Percentiles rank a stretch among this genome's conserved stretches.
Evolutionary conservation across 2,113 vertebrate species (phyloP).

Genomic region (Callorhinus ursinus): DNA sequence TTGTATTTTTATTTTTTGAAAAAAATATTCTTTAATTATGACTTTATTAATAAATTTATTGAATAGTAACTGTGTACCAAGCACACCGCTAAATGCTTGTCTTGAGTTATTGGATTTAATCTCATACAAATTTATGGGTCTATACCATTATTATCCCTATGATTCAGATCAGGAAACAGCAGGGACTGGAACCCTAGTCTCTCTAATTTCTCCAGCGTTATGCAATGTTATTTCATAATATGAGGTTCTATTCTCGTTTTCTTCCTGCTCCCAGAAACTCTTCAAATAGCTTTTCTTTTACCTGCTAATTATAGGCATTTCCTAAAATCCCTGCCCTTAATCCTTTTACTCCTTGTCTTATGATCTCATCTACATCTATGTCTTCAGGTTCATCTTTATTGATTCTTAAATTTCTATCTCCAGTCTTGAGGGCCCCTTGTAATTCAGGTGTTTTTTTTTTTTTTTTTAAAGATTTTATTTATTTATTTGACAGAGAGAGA

Average conservation of each 20-base stretch:
- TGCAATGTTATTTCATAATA: background rate
- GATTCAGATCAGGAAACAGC: background rate
- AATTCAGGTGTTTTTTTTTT: too few species aligned
- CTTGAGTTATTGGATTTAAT: background rate
- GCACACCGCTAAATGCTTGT: background rate
- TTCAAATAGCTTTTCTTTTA: background rate
- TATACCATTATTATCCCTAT: too few species aligned
- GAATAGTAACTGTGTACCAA: background rate
- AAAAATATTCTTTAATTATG: background rate
- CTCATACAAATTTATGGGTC: background rate
- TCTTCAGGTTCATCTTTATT: background rate
- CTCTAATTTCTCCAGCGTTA: background rate
- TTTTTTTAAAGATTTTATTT: too few species aligned
- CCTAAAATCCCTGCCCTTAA: background rate
- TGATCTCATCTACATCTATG: background rate
- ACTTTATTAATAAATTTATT: background rate
- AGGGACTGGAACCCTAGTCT: fast-evolving
- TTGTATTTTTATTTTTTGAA: background rate
- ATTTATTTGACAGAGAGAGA: too few species aligned
- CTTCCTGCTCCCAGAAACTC: background rate
- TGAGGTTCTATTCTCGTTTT: background rate
- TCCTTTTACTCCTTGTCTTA: background rate
- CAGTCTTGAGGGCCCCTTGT: background rate
- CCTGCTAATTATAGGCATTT: background rate
- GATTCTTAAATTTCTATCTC: background rate